These are phyloP conservation scores for Wiebesia pumilae DNA, from an alignment of 1,140 invertebrate species.

Conservation along the genomic window DNA sequence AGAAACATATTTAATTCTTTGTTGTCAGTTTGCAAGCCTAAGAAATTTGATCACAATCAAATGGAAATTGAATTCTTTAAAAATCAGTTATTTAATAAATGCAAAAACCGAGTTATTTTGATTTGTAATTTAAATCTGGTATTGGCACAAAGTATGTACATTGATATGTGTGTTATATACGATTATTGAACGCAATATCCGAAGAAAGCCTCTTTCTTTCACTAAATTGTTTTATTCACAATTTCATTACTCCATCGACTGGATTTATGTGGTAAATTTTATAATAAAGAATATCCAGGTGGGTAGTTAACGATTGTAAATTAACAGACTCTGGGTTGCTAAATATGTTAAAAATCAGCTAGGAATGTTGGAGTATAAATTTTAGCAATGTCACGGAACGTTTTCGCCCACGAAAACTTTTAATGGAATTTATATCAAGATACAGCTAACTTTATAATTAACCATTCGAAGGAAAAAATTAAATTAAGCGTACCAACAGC, in stretches of 20 bases:
- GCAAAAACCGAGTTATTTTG: not conserved
- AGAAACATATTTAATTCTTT: too few relatives aligned
- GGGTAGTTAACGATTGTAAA: not conserved
- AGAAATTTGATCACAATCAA: not conserved
- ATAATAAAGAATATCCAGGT: too few relatives aligned
- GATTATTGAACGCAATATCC: too few relatives aligned
- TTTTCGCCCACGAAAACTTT: not conserved
- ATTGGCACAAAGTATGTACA: too few relatives aligned
- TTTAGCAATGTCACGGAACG: not conserved
- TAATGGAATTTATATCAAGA: too few relatives aligned
- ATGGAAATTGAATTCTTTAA: not conserved
- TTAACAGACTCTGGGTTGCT: not conserved
- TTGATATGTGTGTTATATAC: too few relatives aligned
- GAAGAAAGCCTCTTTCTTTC: too few relatives aligned
- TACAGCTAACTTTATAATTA: too few relatives aligned
- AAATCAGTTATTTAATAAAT: not conserved
- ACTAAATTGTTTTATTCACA: not conserved
- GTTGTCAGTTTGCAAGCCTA: too few relatives aligned
- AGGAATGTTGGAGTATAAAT: not conserved
- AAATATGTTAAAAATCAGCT: not conserved
- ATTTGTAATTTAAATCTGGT: not conserved
- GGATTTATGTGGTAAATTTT: too few relatives aligned
- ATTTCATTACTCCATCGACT: too few relatives aligned
- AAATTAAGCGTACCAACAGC: not conserved
- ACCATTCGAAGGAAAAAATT: not conserved